Percentiles rank a stretch among this genome's conserved stretches.
These are phyloP conservation scores for Drosophila watanabei DNA, from an alignment of 1,140 invertebrate genomes.

Conservation along the genomic window DNA sequence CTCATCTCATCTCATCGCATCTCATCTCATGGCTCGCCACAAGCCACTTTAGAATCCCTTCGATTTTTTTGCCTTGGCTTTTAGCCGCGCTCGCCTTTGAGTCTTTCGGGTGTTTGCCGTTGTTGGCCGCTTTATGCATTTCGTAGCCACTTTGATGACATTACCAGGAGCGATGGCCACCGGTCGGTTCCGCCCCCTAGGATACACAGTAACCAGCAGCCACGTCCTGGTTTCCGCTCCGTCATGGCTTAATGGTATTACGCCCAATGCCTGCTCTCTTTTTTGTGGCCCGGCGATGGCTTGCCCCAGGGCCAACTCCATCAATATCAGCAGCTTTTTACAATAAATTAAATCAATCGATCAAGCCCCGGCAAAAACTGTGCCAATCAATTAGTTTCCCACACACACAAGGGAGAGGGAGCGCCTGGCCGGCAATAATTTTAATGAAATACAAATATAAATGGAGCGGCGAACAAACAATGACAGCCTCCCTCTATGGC, in stretches of 20 bases:
- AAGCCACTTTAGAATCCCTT: constrained; percentile 76
- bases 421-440: constrained; percentile 62
- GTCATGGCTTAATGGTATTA: constrained; percentile 65
- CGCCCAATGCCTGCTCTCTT: constrained; percentile 24
- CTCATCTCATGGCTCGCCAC: constrained; percentile 25
- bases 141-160: constrained; percentile 81
- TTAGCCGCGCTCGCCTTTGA: constrained; percentile 63
- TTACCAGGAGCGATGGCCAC: constrained; percentile 53
- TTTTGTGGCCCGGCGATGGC: constrained; percentile 11
- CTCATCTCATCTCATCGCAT: background rate
- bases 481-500: constrained; percentile 59
- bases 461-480: constrained; percentile 70
- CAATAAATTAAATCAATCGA: constrained; percentile 82
- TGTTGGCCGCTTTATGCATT: constrained; percentile 76
- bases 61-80: constrained; percentile 73
- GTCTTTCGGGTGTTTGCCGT: constrained; percentile 53
- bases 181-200: constrained; percentile 1
- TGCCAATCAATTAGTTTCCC: constrained; percentile 80
- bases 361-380: constrained; percentile 77
- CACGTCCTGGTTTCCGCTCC: constrained; percentile 19
- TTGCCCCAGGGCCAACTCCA: constrained; percentile 61
- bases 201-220: constrained; percentile 2
- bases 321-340: constrained; percentile 81
- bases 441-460: constrained; percentile 84
- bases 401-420: constrained; percentile 24